Conservation (phyloP, 2,113 vertebrate genomes). For the Cyprinus carpio region DNA sequence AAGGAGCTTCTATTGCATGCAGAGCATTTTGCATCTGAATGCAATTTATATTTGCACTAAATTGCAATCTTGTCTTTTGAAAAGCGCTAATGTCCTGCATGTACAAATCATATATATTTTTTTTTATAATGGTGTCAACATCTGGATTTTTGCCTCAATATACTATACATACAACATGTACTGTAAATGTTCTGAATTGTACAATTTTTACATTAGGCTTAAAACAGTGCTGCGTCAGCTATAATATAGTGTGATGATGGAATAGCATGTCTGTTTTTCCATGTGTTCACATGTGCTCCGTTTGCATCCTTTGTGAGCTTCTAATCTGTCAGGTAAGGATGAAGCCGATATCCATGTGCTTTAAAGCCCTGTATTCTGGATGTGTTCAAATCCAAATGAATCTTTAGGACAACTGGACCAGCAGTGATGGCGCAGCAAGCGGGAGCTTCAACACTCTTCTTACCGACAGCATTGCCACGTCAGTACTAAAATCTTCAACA, state of each 20-base stretch:
- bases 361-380: neutral
- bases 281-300: neutral
- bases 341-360: neutral
- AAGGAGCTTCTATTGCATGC: constrained; percentile 28
- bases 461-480: neutral
- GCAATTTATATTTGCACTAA: neutral
- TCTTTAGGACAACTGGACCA: neutral
- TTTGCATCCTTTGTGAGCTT: neutral
- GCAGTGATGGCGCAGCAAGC: neutral
- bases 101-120: neutral
- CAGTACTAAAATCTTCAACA: neutral
- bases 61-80: neutral
- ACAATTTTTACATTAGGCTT: constrained; percentile 26
- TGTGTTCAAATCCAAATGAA: neutral
- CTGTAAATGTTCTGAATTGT: neutral
- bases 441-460: neutral
- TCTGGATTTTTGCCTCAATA: neutral
- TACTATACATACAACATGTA: neutral
- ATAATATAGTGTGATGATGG: neutral
- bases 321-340: neutral
- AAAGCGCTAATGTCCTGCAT: neutral
- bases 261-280: neutral
- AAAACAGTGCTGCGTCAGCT: neutral
- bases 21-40: neutral
- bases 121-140: neutral